Conservation (phyloP, 2,113 vertebrate species). For the Gymnocephalus cernua region DNA sequence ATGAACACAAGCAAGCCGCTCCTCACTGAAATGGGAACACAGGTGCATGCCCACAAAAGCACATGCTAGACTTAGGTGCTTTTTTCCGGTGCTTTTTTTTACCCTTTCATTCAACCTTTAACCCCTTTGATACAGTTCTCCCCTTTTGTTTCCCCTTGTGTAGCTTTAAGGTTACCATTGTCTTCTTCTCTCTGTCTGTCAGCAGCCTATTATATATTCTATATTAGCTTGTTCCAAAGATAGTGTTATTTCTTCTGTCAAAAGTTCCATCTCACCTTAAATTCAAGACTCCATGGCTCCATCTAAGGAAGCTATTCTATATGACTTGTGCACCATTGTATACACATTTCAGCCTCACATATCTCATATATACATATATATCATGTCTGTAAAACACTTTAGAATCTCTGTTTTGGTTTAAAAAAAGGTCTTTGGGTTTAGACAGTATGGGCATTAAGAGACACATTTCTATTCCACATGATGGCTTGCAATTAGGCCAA, state of each 20-base stretch:
- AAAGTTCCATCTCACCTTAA: too few species aligned
- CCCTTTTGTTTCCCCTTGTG: neutral
- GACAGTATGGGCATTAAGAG: too few species aligned
- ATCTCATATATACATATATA: too few species aligned
- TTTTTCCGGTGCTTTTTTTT: neutral
- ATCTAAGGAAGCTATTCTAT: too few species aligned
- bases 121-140: neutral
- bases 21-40: neutral
- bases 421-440: too few species aligned
- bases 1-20: slow-evolving; percentile 3
- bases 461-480: neutral
- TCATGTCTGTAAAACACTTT: too few species aligned
- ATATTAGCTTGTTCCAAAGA: neutral
- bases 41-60: slow-evolving; percentile 11
- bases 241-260: neutral
- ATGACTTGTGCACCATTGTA: too few species aligned
- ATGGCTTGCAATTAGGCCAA: neutral
- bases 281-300: too few species aligned
- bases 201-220: neutral
- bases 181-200: neutral
- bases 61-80: neutral
- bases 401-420: too few species aligned
- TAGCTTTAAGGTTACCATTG: neutral
- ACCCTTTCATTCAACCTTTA: neutral
- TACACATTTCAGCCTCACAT: too few species aligned